Evolutionary conservation across 2,888 invertebrate species (phyloP).

Genomic region (Petrolisthes manimaculis): DNA sequence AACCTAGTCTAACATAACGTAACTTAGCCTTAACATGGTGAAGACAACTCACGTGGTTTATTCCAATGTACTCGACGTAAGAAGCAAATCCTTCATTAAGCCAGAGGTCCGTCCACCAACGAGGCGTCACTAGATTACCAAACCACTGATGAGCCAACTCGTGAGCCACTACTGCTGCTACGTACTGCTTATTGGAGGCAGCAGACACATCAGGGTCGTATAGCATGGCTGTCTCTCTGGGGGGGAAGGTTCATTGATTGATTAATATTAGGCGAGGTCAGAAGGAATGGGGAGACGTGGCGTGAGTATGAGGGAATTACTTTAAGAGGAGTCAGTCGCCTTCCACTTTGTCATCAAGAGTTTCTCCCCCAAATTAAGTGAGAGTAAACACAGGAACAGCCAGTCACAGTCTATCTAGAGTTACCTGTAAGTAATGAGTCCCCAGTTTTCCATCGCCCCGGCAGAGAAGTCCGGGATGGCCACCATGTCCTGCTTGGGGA

Average conservation of each 20-base stretch:
- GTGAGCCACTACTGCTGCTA: conserved; percentile 75
- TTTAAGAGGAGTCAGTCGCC: too few species aligned
- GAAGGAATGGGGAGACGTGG: too few species aligned
- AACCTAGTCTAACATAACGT: too few species aligned
- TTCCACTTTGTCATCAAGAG: too few species aligned
- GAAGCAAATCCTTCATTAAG: conserved; percentile 76
- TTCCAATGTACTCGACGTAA: conserved; percentile 79
- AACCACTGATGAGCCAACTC: conserved; percentile 84
- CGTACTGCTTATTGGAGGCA: conserved; percentile 68
- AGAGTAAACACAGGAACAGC: too few species aligned
- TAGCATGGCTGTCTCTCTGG: conserved; percentile 70
- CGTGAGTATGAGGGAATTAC: too few species aligned
- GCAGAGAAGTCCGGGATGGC: conserved; percentile 76
- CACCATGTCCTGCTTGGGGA: conserved; percentile 79
- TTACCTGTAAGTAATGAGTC: conserved; percentile 77
- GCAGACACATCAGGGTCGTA: conserved; percentile 68
- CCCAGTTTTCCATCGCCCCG: conserved; percentile 88
- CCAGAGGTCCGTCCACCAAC: conserved; percentile 72
- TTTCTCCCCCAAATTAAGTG: too few species aligned
- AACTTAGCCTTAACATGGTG: too few species aligned
- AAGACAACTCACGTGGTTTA: conserved; percentile 72
- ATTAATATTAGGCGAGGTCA: too few species aligned
- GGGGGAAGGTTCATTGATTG: conserved; percentile 66
- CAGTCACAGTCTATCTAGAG: too few species aligned
- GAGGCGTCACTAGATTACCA: conserved; percentile 71